Conservation (phyloP, 2,113 vertebrate genomes). For the Apteryx mantelli region DNA sequence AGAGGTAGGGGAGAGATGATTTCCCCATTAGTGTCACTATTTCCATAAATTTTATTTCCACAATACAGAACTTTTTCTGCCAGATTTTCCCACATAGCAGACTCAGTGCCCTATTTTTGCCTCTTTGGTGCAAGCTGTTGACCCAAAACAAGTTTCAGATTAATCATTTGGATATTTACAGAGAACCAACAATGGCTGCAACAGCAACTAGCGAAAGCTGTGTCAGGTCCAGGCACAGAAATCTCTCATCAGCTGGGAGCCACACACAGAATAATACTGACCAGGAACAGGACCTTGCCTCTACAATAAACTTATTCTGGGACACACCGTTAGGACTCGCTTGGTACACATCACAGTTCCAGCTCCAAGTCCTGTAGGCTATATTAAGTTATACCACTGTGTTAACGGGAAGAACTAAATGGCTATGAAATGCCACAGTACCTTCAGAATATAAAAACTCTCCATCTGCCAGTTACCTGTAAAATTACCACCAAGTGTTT, state of each 20-base stretch:
- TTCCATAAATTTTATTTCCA: neutral
- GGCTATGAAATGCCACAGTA: neutral
- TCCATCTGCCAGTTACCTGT: neutral
- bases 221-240: neutral
- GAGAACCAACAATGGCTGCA: neutral
- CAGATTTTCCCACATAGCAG: neutral
- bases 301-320: neutral
- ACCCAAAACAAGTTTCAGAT: neutral
- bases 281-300: neutral
- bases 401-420: fast-evolving
- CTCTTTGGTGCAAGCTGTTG: neutral
- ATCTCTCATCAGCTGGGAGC: neutral
- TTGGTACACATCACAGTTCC: neutral
- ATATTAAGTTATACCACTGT: neutral
- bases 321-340: neutral
- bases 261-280: neutral
- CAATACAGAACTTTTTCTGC: neutral
- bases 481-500: neutral
- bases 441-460: neutral
- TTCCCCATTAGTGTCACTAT: neutral
- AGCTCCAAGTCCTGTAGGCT: neutral
- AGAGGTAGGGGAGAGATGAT: fast-evolving
- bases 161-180: neutral
- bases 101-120: neutral
- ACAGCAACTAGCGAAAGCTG: neutral